These are phyloP conservation scores for Triops cancriformis DNA, from an alignment of 1,140 invertebrate genomes.

Conservation along the genomic window DNA sequence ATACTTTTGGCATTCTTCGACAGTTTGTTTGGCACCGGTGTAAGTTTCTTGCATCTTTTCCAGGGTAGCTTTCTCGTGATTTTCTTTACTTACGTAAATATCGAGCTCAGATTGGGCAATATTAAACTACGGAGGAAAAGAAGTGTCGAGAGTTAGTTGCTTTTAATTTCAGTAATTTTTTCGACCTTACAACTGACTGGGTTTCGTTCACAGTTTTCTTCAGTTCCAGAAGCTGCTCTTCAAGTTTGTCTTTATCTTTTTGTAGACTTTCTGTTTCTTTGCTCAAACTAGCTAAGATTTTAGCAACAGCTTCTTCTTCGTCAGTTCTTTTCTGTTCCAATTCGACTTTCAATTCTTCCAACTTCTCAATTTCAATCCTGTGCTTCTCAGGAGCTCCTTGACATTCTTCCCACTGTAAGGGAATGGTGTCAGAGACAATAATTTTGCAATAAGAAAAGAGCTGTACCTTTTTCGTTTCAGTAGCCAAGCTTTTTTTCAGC, in stretches of 20 bases:
- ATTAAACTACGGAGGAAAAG: constrained; percentile 44
- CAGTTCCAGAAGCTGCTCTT: constrained; percentile 56
- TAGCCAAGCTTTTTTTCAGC: constrained; percentile 31
- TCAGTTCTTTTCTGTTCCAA: constrained; percentile 40
- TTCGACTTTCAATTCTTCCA: constrained; percentile 47
- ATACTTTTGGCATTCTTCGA: constrained; percentile 21
- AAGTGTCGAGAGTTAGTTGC: neutral
- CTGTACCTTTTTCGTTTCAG: constrained; percentile 32
- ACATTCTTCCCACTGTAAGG: constrained; percentile 25
- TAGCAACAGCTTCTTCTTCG: constrained; percentile 46
- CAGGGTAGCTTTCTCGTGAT: constrained; percentile 63
- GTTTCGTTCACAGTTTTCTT: constrained; percentile 62
- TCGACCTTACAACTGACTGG: constrained; percentile 50
- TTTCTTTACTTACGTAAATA: constrained; percentile 66
- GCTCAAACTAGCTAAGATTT: constrained; percentile 36
- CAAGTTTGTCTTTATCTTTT: constrained; percentile 44
- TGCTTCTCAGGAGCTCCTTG: constrained; percentile 61
- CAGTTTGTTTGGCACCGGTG: constrained; percentile 35
- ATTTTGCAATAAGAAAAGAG: neutral
- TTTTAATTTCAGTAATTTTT: constrained; percentile 15
- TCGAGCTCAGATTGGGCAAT: constrained; percentile 73
- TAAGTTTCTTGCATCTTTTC: constrained; percentile 47
- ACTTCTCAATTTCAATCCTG: constrained; percentile 59
- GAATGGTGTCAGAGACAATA: neutral
- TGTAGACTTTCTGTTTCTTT: constrained; percentile 41